Evolutionary conservation across 2,888 invertebrate species (phyloP).

Genomic region (Acholoe squamosa): DNA sequence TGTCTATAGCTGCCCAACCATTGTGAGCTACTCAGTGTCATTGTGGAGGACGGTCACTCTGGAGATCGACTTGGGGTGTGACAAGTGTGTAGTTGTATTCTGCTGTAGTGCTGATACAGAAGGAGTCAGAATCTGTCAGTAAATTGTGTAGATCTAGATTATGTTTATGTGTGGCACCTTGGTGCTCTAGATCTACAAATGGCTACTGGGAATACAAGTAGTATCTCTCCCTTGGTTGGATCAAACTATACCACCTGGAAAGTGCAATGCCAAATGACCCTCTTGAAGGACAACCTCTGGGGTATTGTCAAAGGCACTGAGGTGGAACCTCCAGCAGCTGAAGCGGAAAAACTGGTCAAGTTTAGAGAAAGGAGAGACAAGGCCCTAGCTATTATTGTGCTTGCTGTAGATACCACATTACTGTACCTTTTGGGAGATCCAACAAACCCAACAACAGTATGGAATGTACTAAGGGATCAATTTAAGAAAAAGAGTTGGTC

Average conservation of each 20-base stretch:
- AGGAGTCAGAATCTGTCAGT: too few species aligned
- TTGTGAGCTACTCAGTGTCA: too few species aligned
- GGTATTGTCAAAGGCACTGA: slow-evolving; percentile 58
- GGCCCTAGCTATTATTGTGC: slow-evolving; percentile 58
- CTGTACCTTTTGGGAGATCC: slow-evolving; percentile 60
- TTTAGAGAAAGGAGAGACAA: neutral
- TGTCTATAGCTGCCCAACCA: too few species aligned
- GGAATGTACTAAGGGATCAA: slow-evolving; percentile 34
- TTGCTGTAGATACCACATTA: slow-evolving; percentile 51
- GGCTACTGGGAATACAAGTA: slow-evolving; percentile 14
- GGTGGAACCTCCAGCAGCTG: neutral
- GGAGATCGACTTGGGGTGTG: too few species aligned
- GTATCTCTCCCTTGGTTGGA: neutral
- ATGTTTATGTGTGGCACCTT: too few species aligned
- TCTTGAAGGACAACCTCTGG: slow-evolving; percentile 41
- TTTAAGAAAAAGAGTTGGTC: slow-evolving; percentile 64
- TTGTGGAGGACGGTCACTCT: too few species aligned
- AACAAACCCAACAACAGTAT: slow-evolving; percentile 33
- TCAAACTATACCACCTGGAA: too few species aligned
- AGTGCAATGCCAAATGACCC: slow-evolving; percentile 49
- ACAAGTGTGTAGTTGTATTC: too few species aligned
- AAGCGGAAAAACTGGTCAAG: slow-evolving; percentile 40
- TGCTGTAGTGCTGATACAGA: too few species aligned
- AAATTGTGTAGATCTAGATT: too few species aligned
- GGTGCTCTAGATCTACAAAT: too few species aligned